phyloP scores from a whole-genome alignment of 2,113 vertebrate species.

The Oenanthe oenanthe region DNA sequence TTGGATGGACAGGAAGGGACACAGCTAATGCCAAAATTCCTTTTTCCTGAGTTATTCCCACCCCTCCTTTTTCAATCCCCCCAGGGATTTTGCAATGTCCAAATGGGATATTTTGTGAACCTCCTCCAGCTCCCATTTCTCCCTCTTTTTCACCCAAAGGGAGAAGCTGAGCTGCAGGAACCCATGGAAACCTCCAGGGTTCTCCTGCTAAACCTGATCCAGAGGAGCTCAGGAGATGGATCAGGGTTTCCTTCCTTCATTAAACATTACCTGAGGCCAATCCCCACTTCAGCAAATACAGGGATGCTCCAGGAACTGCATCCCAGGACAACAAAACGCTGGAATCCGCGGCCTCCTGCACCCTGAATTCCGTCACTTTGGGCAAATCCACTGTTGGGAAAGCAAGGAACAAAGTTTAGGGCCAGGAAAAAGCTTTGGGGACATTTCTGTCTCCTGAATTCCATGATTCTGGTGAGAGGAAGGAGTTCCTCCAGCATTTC shows the following conservation, averaged over 20 bases:
- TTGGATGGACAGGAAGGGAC: neutral
- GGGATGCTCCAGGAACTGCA: constrained; percentile 74
- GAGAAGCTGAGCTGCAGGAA: neutral
- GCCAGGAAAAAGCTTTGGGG: neutral
- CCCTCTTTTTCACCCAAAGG: neutral
- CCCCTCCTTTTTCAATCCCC: neutral
- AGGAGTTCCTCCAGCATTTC: neutral
- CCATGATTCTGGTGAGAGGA: accelerated
- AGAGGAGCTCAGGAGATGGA: neutral
- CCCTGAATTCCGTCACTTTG: constrained; percentile 75
- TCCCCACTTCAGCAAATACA: constrained; percentile 80
- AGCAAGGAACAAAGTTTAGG: neutral
- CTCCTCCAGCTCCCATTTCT: neutral
- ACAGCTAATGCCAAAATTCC: neutral
- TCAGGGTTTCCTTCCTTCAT: neutral
- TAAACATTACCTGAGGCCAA: constrained; percentile 79
- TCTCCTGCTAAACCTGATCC: neutral
- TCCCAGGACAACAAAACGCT: constrained; percentile 81
- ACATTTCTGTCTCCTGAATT: neutral
- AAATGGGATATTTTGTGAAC: neutral
- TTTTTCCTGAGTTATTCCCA: neutral
- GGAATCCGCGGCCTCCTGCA: constrained; percentile 72
- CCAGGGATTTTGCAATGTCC: neutral
- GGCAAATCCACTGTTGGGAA: constrained; percentile 79
- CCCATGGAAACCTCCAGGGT: neutral